Evolutionary conservation across 2,888 invertebrate genomes (phyloP).

Genomic region (Stenoptilia bipunctidactyla): DNA sequence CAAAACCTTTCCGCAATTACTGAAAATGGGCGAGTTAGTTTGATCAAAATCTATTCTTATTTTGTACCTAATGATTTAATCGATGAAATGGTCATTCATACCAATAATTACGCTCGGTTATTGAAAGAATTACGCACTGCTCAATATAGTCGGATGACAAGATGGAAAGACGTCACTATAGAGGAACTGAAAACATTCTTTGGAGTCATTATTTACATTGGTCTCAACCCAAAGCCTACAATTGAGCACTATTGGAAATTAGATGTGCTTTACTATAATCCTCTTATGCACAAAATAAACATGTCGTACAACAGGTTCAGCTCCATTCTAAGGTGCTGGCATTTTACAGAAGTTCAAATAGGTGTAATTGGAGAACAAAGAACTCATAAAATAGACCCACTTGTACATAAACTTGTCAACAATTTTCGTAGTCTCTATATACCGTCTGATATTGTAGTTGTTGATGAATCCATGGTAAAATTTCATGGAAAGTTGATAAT

Average conservation of each 20-base stretch:
- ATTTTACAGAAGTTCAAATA: slow-evolving; percentile 17
- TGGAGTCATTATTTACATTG: slow-evolving; percentile 9
- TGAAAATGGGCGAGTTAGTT: too few species aligned
- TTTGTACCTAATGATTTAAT: too few species aligned
- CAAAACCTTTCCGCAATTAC: too few species aligned
- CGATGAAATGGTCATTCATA: too few species aligned
- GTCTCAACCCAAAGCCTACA: too few species aligned
- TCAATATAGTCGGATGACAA: slow-evolving; percentile 1
- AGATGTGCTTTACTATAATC: too few species aligned
- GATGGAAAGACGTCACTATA: slow-evolving; percentile 2
- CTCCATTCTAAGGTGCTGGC: slow-evolving; percentile 16
- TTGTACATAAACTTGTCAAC: slow-evolving; percentile 13
- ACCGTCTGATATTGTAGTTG: slow-evolving; percentile 3
- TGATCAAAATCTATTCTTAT: too few species aligned
- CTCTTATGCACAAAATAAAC: slow-evolving; percentile 3
- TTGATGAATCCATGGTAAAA: slow-evolving; percentile 6
- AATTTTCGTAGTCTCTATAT: slow-evolving; percentile 10
- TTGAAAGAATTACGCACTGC: background rate
- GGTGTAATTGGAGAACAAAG: slow-evolving; percentile 10
- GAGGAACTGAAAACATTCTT: slow-evolving; percentile 14
- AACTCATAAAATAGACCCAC: slow-evolving; percentile 16
- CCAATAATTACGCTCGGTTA: too few species aligned
- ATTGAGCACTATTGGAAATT: too few species aligned
- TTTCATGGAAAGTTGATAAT: slow-evolving; percentile 5
- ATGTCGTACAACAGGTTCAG: slow-evolving; percentile 17